Conservation (phyloP, 2,888 invertebrate genomes). For the Hemistola chrysoprasaria region DNA sequence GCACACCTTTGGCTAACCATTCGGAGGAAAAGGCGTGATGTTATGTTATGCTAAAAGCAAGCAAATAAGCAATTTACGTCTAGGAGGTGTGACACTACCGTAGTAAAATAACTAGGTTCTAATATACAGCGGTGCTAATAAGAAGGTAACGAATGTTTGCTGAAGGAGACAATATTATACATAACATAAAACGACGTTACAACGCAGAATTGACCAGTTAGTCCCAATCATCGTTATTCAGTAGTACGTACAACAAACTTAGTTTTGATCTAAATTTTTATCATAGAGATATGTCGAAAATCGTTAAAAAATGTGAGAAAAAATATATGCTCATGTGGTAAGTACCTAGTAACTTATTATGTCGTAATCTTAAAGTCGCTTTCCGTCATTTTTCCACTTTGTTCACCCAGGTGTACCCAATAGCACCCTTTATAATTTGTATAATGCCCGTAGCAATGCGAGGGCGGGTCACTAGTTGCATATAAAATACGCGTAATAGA, state of each 20-base stretch:
- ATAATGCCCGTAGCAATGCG: no score
- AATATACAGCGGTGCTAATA: slow-evolving; percentile 52
- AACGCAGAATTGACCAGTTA: slow-evolving; percentile 26
- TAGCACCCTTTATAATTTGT: no score
- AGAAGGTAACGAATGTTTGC: slow-evolving; percentile 46
- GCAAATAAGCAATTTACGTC: slow-evolving; percentile 13
- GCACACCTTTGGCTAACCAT: no score
- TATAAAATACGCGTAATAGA: no score
- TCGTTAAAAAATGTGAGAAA: slow-evolving; percentile 35
- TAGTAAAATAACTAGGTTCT: slow-evolving; percentile 14
- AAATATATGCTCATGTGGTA: slow-evolving; percentile 54
- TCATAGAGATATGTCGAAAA: slow-evolving; percentile 34
- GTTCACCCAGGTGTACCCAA: no score
- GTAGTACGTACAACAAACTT: slow-evolving; percentile 3
- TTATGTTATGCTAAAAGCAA: slow-evolving; percentile 1
- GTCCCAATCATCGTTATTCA: slow-evolving; percentile 20
- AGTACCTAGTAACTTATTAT: slow-evolving; percentile 44
- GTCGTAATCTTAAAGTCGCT: no score
- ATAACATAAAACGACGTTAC: slow-evolving; percentile 3
- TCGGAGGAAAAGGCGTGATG: no score
- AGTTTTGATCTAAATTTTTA: slow-evolving; percentile 7
- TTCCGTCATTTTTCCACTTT: no score
- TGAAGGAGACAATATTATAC: slow-evolving; percentile 33
- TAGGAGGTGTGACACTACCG: slow-evolving; percentile 31
- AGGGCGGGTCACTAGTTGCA: no score